Conservation (phyloP, 2,888 invertebrate species). For the Mycalesis mineus region DNA sequence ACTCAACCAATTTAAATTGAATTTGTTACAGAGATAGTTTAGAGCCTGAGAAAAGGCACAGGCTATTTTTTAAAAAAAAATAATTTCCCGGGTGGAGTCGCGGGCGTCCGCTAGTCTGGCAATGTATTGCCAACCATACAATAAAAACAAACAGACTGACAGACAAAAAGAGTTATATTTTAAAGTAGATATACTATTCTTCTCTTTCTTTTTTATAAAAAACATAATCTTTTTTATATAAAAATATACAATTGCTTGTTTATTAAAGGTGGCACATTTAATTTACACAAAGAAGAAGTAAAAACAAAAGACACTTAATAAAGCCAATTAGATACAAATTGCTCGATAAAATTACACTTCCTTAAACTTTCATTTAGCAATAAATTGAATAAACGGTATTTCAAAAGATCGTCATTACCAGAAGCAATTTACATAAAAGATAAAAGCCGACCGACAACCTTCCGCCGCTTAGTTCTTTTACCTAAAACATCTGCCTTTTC, state of each 20-base stretch:
- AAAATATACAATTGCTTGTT: constrained; percentile 28
- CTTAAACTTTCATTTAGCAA: constrained; percentile 12
- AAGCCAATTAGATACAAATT: constrained; percentile 10
- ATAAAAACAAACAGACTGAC: too few relatives aligned
- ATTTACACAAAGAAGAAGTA: neutral
- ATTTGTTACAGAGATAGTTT: too few relatives aligned
- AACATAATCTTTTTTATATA: neutral
- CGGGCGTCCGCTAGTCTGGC: too few relatives aligned
- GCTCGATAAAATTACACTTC: constrained; percentile 10
- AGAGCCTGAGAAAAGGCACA: too few relatives aligned
- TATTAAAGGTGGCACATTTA: neutral
- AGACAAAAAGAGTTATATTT: too few relatives aligned
- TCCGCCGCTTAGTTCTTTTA: constrained; percentile 8
- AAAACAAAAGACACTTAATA: constrained; percentile 2
- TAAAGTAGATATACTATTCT: too few relatives aligned
- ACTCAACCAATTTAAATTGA: too few relatives aligned
- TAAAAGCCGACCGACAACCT: constrained; percentile 10
- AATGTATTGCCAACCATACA: too few relatives aligned
- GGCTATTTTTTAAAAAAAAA: too few relatives aligned
- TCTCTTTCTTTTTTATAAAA: too few relatives aligned
- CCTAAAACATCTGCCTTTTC: constrained; percentile 8
- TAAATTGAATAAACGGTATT: constrained; percentile 12
- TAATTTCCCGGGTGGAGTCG: too few relatives aligned
- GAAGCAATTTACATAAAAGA: constrained; percentile 11
- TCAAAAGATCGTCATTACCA: constrained; percentile 12